phyloP scores from a whole-genome alignment of 2,888 invertebrate species.

The Ennomos quercinarius region DNA sequence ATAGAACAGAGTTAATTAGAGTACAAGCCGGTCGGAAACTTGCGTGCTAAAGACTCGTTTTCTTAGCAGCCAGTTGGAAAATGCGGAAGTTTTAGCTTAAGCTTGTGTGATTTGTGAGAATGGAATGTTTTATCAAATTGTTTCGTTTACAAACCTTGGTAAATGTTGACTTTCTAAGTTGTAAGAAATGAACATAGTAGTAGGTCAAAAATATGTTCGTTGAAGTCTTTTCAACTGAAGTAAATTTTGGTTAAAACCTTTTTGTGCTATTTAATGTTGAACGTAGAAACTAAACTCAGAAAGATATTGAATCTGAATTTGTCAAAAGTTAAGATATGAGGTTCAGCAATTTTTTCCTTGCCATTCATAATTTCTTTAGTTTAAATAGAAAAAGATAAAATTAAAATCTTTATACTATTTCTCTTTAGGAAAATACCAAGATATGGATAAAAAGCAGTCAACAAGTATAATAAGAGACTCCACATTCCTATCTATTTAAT shows the following conservation, averaged over 20 bases:
- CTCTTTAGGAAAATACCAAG: too few relatives aligned
- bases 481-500: too few relatives aligned
- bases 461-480: too few relatives aligned
- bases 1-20: slow-evolving; percentile 37
- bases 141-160: not conserved
- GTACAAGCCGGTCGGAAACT: slow-evolving; percentile 24
- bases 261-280: too few relatives aligned
- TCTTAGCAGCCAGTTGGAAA: slow-evolving; percentile 29
- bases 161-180: not conserved
- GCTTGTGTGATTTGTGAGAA: slow-evolving; percentile 18
- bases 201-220: slow-evolving; percentile 2
- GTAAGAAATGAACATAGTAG: not conserved
- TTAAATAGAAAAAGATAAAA: too few relatives aligned
- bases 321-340: too few relatives aligned
- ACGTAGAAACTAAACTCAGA: too few relatives aligned
- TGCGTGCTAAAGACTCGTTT: slow-evolving; percentile 35
- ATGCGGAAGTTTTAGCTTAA: slow-evolving; percentile 31
- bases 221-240: slow-evolving; percentile 18
- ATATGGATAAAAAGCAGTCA: too few relatives aligned
- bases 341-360: too few relatives aligned
- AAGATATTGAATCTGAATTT: too few relatives aligned
- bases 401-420: too few relatives aligned
- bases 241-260: not conserved
- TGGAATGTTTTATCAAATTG: slow-evolving; percentile 17
- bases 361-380: too few relatives aligned